phyloP scores from a whole-genome alignment of 2,797 vertebrate genomes.

The Alectoris magna region DNA sequence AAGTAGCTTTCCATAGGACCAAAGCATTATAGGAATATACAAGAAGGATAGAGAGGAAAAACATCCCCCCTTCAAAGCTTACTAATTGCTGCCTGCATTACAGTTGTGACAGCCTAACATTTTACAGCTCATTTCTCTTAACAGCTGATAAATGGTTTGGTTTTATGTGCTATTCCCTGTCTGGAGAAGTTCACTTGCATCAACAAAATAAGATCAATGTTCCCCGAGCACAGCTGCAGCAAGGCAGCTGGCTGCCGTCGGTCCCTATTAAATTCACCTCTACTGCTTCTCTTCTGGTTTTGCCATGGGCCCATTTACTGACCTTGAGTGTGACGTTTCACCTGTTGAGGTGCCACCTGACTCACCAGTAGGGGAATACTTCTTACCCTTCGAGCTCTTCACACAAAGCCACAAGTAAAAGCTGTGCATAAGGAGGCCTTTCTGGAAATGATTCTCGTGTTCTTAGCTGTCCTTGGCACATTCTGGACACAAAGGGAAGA shows the following conservation, averaged over 20 bases:
- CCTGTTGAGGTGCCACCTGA: background rate
- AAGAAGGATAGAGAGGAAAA: background rate
- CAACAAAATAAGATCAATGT: background rate
- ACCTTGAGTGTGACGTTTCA: background rate
- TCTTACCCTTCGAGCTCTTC: background rate
- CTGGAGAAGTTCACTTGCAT: background rate
- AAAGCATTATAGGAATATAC: background rate
- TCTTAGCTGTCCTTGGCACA: rapidly evolving
- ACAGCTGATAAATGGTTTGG: background rate
- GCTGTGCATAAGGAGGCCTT: background rate
- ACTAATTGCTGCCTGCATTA: background rate
- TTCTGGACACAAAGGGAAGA: background rate
- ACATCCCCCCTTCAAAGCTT: background rate
- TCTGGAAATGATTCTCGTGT: background rate
- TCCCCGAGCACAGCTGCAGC: background rate
- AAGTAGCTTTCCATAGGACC: background rate
- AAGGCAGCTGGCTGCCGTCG: slow-evolving; percentile 29
- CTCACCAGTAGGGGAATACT: background rate
- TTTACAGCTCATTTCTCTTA: background rate
- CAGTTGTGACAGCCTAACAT: background rate
- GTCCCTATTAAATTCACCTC: background rate
- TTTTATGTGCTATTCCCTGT: background rate
- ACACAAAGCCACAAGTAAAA: background rate
- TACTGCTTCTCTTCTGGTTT: background rate
- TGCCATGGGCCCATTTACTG: background rate